Conservation (phyloP, 2,113 vertebrate species). For the Macrotus californicus region DNA sequence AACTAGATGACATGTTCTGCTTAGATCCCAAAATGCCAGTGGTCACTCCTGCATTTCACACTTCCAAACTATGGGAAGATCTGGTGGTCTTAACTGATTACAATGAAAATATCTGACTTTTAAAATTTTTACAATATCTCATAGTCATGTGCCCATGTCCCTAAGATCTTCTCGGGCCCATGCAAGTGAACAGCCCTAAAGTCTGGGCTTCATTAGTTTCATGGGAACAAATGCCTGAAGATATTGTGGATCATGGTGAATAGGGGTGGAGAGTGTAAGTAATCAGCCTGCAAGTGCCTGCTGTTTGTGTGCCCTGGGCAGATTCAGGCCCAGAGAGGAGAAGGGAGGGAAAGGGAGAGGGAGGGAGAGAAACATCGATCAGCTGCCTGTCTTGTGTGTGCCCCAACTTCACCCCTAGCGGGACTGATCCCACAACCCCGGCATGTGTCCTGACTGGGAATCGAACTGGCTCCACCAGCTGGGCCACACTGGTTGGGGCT, state of each 20-base stretch:
- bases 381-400: too few species aligned
- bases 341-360: too few species aligned
- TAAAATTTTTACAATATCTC: not conserved
- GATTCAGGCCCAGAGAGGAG: not conserved
- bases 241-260: not conserved
- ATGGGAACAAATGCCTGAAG: fast-evolving
- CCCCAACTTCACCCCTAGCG: too few species aligned
- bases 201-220: not conserved
- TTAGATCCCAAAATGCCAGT: not conserved
- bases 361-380: too few species aligned
- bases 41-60: not conserved
- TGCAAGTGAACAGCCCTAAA: not conserved
- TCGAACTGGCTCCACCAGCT: too few species aligned
- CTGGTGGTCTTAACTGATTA: not conserved
- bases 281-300: not conserved
- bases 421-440: too few species aligned
- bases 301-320: not conserved
- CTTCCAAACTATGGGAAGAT: not conserved
- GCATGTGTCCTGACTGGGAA: too few species aligned
- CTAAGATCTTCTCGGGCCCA: not conserved
- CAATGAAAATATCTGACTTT: not conserved
- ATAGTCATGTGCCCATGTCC: not conserved
- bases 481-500: too few species aligned
- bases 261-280: not conserved
- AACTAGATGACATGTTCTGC: not conserved